Conservation (phyloP, 2,113 vertebrate species). For the Lampris megalopsis region DNA sequence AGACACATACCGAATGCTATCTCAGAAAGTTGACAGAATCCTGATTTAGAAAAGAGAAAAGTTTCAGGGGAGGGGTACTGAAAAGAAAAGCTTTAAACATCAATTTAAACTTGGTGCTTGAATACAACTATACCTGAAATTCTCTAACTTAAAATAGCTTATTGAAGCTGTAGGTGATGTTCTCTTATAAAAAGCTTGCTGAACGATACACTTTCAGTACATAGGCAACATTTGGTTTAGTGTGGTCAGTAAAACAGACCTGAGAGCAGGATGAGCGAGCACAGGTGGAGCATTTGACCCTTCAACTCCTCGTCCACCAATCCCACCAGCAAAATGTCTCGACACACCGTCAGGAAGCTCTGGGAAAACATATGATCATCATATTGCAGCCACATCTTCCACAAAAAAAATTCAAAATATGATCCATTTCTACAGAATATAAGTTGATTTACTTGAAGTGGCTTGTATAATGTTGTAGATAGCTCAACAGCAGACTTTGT, state of each 20-base stretch:
- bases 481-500: too few species aligned
- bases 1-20: neutral
- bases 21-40: too few species aligned
- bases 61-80: too few species aligned
- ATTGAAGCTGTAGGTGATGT: neutral
- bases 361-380: conserved; percentile 60
- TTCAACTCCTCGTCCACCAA: conserved; percentile 85
- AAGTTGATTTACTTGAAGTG: too few species aligned
- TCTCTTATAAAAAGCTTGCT: neutral
- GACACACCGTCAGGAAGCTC: conserved; percentile 86
- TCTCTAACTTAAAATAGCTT: neutral
- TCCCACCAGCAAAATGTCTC: conserved; percentile 88
- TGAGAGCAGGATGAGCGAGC: conserved; percentile 81
- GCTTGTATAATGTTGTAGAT: too few species aligned
- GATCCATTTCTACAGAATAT: too few species aligned
- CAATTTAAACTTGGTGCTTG: too few species aligned
- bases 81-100: too few species aligned
- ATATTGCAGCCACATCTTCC: neutral
- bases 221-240: neutral
- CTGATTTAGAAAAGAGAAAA: too few species aligned
- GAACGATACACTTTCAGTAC: neutral
- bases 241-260: conserved; percentile 59
- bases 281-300: conserved; percentile 81
- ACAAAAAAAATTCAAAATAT: neutral
- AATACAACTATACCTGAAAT: too few species aligned